phyloP scores from a whole-genome alignment of 1,140 invertebrate genomes.

The Uloborus diversus region DNA sequence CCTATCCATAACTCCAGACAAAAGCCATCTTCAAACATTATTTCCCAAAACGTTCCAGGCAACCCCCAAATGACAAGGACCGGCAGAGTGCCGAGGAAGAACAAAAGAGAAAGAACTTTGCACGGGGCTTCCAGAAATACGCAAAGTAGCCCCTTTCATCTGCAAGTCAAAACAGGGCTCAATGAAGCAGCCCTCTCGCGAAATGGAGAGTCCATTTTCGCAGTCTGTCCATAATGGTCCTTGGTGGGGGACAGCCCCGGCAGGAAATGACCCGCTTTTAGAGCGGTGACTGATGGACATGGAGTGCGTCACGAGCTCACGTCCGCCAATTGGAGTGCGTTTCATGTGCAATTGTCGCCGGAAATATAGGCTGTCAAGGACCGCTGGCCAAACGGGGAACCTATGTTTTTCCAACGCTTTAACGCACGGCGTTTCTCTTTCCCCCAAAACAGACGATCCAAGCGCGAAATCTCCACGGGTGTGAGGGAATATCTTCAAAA shows the following conservation, averaged over 20 bases:
- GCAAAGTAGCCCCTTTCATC: too few species aligned
- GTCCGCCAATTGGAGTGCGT: constrained; percentile 36
- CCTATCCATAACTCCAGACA: too few species aligned
- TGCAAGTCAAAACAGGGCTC: constrained; percentile 47
- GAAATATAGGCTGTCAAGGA: constrained; percentile 49
- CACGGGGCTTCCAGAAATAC: too few species aligned
- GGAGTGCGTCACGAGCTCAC: constrained; percentile 1
- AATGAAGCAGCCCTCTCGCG: constrained; percentile 22
- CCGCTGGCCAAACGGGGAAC: constrained; percentile 24
- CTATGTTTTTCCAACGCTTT: constrained; percentile 17
- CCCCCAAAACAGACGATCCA: too few species aligned
- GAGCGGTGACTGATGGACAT: constrained; percentile 49
- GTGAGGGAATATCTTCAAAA: too few species aligned
- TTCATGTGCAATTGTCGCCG: constrained; percentile 33
- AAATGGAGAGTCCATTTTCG: constrained; percentile 30
- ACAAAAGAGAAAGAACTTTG: too few species aligned
- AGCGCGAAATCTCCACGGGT: too few species aligned
- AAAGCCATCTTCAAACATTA: too few species aligned
- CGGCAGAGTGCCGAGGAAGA: too few species aligned
- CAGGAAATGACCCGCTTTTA: constrained; percentile 38
- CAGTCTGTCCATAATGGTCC: background rate
- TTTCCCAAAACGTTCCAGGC: too few species aligned
- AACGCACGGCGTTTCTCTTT: constrained; percentile 22
- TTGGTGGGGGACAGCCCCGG: background rate
- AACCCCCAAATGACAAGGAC: too few species aligned